Evolutionary conservation across 2,113 vertebrate species (phyloP).

Genomic region (Ailurus styani): DNA sequence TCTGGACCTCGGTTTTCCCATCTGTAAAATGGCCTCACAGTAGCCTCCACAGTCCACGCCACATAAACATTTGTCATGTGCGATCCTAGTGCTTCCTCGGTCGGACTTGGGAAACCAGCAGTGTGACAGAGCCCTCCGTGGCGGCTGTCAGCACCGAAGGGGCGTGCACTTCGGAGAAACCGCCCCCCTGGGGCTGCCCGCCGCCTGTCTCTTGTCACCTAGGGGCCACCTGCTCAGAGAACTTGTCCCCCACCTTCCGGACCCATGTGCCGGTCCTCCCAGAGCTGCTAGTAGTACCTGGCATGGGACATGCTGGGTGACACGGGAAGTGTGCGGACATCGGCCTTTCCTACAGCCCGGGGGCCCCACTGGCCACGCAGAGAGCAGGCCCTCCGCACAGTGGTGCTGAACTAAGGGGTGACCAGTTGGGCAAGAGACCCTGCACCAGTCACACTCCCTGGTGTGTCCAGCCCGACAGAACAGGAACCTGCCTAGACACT

Average conservation of each 20-base stretch:
- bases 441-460: background rate
- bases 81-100: fast-evolving
- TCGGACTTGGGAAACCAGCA: fast-evolving
- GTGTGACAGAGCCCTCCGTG: fast-evolving
- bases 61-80: fast-evolving
- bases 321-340: fast-evolving
- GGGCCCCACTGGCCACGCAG: fast-evolving
- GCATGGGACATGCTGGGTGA: fast-evolving
- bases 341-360: fast-evolving
- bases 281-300: background rate
- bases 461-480: no score
- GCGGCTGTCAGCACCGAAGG: fast-evolving
- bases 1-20: background rate
- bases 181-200: fast-evolving
- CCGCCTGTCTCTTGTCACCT: background rate
- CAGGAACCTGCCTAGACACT: background rate
- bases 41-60: fast-evolving
- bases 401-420: background rate
- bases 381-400: background rate
- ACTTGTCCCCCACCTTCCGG: background rate
- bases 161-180: fast-evolving
- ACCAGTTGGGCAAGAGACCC: no score
- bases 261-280: fast-evolving
- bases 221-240: fast-evolving
- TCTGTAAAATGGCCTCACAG: fast-evolving